These are phyloP conservation scores for Chymomyza costata DNA, from an alignment of 1,140 invertebrate species.

Conservation along the genomic window DNA sequence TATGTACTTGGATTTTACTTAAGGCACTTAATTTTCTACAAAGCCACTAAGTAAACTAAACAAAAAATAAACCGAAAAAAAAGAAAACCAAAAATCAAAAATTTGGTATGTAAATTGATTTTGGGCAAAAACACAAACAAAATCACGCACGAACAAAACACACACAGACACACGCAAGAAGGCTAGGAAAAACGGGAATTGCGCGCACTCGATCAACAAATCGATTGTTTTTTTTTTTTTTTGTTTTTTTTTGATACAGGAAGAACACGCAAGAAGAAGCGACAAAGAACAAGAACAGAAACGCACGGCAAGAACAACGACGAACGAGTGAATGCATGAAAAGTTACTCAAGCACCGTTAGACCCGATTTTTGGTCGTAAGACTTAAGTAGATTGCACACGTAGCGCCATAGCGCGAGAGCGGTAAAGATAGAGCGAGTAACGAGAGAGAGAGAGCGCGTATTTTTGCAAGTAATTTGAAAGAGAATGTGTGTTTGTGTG, in stretches of 20 bases:
- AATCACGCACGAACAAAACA: constrained; percentile 1
- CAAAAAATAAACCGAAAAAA: constrained; percentile 24
- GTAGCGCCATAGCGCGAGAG: neutral
- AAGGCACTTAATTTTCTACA: constrained; percentile 13
- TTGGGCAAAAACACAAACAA: constrained; percentile 11
- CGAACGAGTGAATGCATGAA: no score
- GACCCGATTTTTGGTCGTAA: neutral
- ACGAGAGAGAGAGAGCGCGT: constrained; percentile 10
- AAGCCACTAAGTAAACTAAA: constrained; percentile 27
- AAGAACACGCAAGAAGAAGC: no score
- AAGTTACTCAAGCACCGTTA: no score
- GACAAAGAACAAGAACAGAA: no score
- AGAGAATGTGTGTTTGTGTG: constrained; percentile 10
- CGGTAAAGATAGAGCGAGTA: neutral
- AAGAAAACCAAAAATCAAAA: constrained; percentile 31
- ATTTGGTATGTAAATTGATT: constrained; percentile 42
- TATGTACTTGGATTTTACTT: constrained; percentile 18
- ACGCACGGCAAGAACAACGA: no score
- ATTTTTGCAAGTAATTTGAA: constrained; percentile 1
- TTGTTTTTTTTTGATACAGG: no score
- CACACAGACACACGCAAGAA: constrained; percentile 1
- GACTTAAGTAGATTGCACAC: constrained; percentile 19
- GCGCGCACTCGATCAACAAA: constrained; percentile 14
- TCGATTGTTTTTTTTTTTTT: neutral
- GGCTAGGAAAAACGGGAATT: neutral